phyloP scores from a whole-genome alignment of 2,113 vertebrate species.

The Centrocercus urophasianus region DNA sequence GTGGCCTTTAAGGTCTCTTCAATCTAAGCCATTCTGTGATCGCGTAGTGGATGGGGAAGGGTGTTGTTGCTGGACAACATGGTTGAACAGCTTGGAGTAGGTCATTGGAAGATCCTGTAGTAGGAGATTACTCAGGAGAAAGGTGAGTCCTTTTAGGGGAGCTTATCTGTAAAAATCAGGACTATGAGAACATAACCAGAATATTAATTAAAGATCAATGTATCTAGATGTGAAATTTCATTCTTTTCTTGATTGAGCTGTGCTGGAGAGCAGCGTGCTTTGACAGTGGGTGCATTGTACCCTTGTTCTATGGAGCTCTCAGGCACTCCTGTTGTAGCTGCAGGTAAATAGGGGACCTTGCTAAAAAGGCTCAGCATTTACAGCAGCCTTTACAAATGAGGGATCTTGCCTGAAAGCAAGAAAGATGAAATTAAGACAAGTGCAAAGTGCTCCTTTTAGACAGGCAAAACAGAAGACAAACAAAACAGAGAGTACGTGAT shows the following conservation, averaged over 20 bases:
- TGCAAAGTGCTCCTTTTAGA: conserved; percentile 23
- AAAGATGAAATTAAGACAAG: conserved; percentile 66
- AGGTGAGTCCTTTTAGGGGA: background rate
- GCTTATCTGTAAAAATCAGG: background rate
- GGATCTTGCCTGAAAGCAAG: conserved; percentile 32
- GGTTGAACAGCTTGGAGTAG: background rate
- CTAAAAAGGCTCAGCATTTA: conserved; percentile 3
- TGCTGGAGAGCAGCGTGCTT: background rate
- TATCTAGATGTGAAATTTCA: background rate
- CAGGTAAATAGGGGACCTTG: background rate
- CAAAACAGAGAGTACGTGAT: conserved; percentile 9
- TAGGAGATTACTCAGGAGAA: background rate
- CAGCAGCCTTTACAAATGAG: conserved; percentile 23
- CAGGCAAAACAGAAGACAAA: conserved; percentile 31
- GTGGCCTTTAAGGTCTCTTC: no score
- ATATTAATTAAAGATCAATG: background rate
- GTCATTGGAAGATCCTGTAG: background rate
- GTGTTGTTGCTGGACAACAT: background rate
- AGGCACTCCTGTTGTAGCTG: background rate
- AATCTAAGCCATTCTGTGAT: no score
- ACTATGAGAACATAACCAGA: background rate
- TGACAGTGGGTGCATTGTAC: background rate
- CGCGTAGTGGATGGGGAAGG: background rate
- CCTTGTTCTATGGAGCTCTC: background rate
- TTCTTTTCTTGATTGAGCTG: background rate